A percentile compares a stretch with the other conserved stretches of the same genome.
phyloP scores from a whole-genome alignment of 2,888 invertebrate genomes.

The Orthosia gothica region DNA sequence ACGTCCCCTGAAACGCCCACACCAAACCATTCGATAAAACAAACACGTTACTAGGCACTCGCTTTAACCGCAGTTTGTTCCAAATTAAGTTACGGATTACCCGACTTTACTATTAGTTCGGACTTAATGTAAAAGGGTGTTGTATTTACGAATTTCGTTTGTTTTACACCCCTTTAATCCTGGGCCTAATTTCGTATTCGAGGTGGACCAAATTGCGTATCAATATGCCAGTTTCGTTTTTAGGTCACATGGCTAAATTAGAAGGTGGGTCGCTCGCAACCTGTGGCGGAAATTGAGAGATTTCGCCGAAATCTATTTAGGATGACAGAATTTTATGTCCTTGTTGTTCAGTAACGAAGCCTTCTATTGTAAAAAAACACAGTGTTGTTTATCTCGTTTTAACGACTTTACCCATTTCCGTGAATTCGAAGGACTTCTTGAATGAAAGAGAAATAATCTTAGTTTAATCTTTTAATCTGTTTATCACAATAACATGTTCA shows the following conservation, averaged over 20 bases:
- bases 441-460: not conserved
- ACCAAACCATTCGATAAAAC: constrained; percentile 47
- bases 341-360: not conserved
- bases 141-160: constrained; percentile 66
- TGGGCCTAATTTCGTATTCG: constrained; percentile 62
- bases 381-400: not conserved
- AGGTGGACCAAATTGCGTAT: constrained; percentile 54
- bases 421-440: fast-evolving
- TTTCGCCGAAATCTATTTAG: constrained; percentile 24
- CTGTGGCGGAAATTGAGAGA: constrained; percentile 33
- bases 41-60: constrained; percentile 53
- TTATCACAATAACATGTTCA: not conserved
- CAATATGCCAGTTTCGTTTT: constrained; percentile 57
- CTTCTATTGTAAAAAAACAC: not conserved
- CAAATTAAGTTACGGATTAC: constrained; percentile 67
- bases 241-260: constrained; percentile 48
- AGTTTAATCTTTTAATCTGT: not conserved
- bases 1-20: not conserved
- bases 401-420: not conserved
- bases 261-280: constrained; percentile 3
- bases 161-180: constrained; percentile 64
- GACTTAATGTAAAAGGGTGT: constrained; percentile 68
- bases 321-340: constrained; percentile 2
- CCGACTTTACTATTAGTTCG: constrained; percentile 67
- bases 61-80: constrained; percentile 59